phyloP scores from a whole-genome alignment of 2,888 invertebrate genomes.

The Sturmia bella region DNA sequence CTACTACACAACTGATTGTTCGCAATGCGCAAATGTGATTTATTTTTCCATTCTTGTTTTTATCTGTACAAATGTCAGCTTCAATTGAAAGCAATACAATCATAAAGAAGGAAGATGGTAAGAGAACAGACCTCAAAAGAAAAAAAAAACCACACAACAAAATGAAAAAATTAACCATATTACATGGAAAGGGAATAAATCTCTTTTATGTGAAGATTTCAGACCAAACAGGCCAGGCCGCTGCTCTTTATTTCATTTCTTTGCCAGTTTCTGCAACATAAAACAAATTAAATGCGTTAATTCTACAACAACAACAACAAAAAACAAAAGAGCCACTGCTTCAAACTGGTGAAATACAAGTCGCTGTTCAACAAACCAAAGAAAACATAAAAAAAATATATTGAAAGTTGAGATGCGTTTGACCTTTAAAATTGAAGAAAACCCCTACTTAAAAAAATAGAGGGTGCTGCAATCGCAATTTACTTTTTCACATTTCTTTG shows the following conservation, averaged over 20 bases:
- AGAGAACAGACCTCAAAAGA: constrained; percentile 19
- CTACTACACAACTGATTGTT: constrained; percentile 73
- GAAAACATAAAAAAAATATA: constrained; percentile 1
- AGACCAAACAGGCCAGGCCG: constrained; percentile 37
- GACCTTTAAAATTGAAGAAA: constrained; percentile 40
- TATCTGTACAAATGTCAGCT: constrained; percentile 77
- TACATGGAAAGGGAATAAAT: constrained; percentile 31
- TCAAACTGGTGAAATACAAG: constrained; percentile 17
- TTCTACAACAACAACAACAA: constrained; percentile 48
- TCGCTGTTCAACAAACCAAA: not conserved
- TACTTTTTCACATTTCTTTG: too few relatives aligned
- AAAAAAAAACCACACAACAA: too few relatives aligned
- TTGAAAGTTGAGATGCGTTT: constrained; percentile 79
- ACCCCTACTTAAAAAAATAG: not conserved
- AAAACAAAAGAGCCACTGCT: constrained; percentile 11
- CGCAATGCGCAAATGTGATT: constrained; percentile 79
- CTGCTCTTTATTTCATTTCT: constrained; percentile 30
- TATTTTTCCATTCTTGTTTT: constrained; percentile 67
- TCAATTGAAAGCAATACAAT: constrained; percentile 73
- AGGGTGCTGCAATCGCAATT: too few relatives aligned
- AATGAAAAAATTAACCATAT: constrained; percentile 24
- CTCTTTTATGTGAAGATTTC: constrained; percentile 48
- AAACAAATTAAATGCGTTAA: constrained; percentile 61
- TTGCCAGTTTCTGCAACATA: constrained; percentile 45
- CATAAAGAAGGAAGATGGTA: constrained; percentile 34